Base-by-base conservation (phyloP, 2,113 vertebrate species). In the Numida meleagris region DNA sequence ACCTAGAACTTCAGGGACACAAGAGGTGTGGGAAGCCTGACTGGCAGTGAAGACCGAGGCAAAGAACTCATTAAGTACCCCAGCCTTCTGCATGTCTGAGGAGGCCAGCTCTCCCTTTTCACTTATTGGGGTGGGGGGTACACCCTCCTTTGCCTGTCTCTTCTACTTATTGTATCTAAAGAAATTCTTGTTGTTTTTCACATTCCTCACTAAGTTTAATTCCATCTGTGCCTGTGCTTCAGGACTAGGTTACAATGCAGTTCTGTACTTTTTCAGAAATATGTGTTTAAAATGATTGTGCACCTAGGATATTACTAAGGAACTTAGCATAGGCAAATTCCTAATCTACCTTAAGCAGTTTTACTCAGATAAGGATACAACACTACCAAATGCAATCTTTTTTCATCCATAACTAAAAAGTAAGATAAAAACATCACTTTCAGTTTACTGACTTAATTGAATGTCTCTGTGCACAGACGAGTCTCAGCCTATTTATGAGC, bases 391-490 rank as follows among this genome's bases (percentile, higher is more conserved):
- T 2, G 18, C 6, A 87, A 24, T 42, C 67, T 46, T 73, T 79
- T 76, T 91, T 79, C 51, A 89, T 76, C n/a, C 7, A 0, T 79
- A 92, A 88, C 75, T 80, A 85, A 94, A 96, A 89, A 21, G 72
- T 3, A 76, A 27, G 75, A 65, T 66, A 5, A 46, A 86, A 91
- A 59, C 78, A 79, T 9, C 0, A 4, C 62, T 91, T 82, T 82
- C 53, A 45, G 40, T 55, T 94, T 87, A 73, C 71, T 46, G 46
- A 78, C 40, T 91, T 89, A 85, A 94, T 91, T 95, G 82, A 89
- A 89, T 70, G 71, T 86, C 85, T 91, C 53, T 73, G 29, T 48
- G 75, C 75, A 14, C 57, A 95, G 68, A 86, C 3, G 20, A 88
- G 23, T 50, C 71, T 87, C 43, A 85, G 62, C 23, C 58, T 87